A percentile compares a stretch with the other conserved stretches of the same genome.
phyloP scores from a whole-genome alignment of 2,797 vertebrate genomes.

The Okamejei kenojei region DNA sequence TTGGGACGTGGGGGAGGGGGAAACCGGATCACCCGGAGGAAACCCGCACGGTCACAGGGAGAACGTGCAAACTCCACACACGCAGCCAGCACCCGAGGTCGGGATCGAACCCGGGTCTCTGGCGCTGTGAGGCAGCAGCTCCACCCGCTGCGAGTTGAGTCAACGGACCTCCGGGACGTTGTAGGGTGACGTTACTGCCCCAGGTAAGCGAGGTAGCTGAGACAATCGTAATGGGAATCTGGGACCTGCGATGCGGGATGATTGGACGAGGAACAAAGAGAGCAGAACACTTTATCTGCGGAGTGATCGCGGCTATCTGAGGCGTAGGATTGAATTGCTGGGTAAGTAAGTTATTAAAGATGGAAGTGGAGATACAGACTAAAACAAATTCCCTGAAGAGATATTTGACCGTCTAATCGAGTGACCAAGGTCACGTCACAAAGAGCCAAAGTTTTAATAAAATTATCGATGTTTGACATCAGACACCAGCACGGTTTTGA shows the following conservation, averaged over 20 bases:
- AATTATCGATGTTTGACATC: background rate
- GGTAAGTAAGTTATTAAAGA: conserved; percentile 23
- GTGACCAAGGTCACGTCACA: background rate
- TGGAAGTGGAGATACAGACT: background rate
- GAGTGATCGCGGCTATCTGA: background rate
- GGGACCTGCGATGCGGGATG: too few relatives aligned
- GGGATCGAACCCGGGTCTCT: too few relatives aligned
- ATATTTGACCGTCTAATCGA: background rate
- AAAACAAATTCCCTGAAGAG: background rate
- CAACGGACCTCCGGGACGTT: too few relatives aligned
- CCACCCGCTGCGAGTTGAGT: too few relatives aligned
- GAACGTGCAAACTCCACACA: too few relatives aligned
- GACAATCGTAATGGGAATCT: background rate
- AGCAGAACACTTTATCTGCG: background rate
- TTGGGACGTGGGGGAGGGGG: too few relatives aligned
- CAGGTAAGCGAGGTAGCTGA: background rate
- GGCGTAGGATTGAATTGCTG: background rate
- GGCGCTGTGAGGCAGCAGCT: too few relatives aligned
- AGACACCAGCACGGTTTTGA: background rate
- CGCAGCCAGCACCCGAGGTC: too few relatives aligned
- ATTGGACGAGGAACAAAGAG: background rate
- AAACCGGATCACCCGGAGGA: too few relatives aligned
- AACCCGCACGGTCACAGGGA: too few relatives aligned
- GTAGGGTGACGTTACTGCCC: too few relatives aligned
- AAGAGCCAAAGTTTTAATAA: background rate